Percentiles rank a stretch among this genome's conserved stretches.
Conservation (phyloP, 2,113 vertebrate genomes). For the Lepisosteus oculatus region DNA sequence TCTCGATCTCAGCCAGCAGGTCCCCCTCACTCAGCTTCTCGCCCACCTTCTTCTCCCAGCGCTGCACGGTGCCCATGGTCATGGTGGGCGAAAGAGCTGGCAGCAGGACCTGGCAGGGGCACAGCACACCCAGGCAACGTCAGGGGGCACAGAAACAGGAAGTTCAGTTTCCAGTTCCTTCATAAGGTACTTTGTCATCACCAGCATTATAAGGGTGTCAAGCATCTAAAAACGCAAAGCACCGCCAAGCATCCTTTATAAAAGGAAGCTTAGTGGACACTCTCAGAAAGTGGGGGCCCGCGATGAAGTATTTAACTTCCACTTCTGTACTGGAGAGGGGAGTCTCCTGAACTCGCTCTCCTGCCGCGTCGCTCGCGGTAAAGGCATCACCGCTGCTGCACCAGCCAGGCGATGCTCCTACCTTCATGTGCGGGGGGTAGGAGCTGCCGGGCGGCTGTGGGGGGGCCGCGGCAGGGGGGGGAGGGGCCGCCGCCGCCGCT, state of each 20-base stretch:
- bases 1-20: slow-evolving; percentile 94
- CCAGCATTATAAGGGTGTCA: background rate
- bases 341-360: too few relatives aligned
- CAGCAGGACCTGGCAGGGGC: slow-evolving; percentile 71
- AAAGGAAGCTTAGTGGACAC: too few relatives aligned
- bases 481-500: slow-evolving; percentile 46
- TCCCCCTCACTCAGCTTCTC: slow-evolving; percentile 94
- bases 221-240: too few relatives aligned
- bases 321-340: too few relatives aligned
- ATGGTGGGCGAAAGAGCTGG: slow-evolving; percentile 96
- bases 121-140: background rate
- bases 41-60: slow-evolving; percentile 98
- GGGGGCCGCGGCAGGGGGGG: slow-evolving; percentile 53
- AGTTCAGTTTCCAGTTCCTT: too few relatives aligned
- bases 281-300: too few relatives aligned
- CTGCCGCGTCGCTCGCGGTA: background rate
- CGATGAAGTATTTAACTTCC: too few relatives aligned
- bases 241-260: too few relatives aligned
- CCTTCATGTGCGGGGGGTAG: slow-evolving; percentile 91
- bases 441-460: slow-evolving; percentile 86
- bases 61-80: slow-evolving; percentile 96
- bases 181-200: background rate
- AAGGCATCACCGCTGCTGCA: background rate
- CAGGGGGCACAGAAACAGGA: background rate
- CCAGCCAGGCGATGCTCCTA: slow-evolving; percentile 34